phyloP scores from a whole-genome alignment of 2,113 vertebrate species.

The Okapia johnstoni region DNA sequence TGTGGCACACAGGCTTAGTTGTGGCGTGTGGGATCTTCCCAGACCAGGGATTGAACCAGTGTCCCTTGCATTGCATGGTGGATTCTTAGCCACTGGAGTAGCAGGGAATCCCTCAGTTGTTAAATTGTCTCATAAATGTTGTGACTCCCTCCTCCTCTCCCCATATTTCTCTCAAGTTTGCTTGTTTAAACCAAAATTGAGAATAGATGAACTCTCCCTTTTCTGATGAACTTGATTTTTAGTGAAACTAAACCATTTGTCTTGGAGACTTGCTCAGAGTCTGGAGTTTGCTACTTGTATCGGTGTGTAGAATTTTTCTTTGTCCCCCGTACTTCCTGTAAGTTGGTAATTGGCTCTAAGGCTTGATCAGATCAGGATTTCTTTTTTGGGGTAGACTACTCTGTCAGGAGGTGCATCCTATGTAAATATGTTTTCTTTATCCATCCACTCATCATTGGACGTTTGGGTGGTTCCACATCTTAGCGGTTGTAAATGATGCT shows the following conservation, averaged over 20 bases:
- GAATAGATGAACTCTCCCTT: background rate
- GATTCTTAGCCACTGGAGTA: background rate
- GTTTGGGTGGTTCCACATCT: background rate
- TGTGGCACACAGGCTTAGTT: background rate
- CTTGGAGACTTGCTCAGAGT: background rate
- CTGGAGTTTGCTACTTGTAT: background rate
- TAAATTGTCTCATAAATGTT: background rate
- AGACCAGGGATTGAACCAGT: background rate
- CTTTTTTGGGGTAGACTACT: background rate
- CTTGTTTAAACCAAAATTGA: background rate
- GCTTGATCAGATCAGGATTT: background rate
- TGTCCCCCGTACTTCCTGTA: background rate
- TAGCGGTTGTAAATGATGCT: background rate
- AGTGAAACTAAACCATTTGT: background rate
- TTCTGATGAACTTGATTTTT: background rate
- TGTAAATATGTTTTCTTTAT: background rate
- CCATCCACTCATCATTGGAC: background rate
- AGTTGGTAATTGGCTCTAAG: background rate
- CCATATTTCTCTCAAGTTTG: background rate
- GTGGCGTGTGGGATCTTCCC: background rate
- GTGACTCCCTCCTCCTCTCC: background rate
- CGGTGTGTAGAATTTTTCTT: background rate
- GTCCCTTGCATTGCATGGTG: background rate
- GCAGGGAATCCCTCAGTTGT: background rate
- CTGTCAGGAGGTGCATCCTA: accelerated